Conservation (phyloP, 2,888 invertebrate species). For the Catocala fraxini region DNA sequence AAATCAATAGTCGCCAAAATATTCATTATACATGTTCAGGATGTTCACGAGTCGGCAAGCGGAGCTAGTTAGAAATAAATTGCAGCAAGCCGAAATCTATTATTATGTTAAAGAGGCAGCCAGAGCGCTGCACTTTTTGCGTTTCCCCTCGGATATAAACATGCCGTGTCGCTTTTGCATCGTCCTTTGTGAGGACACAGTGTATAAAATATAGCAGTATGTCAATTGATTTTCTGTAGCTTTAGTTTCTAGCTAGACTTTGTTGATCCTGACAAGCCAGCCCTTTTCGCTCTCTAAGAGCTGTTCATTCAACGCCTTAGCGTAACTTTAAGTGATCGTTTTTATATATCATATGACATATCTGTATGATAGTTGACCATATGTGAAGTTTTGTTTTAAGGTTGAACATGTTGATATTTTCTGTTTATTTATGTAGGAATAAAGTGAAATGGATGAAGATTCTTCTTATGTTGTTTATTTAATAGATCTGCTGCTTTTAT, state of each 20-base stretch:
- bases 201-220: slow-evolving; percentile 33
- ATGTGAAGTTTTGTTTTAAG: slow-evolving; percentile 44
- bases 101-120: slow-evolving; percentile 81
- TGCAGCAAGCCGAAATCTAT: slow-evolving; percentile 73
- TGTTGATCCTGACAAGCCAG: slow-evolving; percentile 76
- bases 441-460: slow-evolving; percentile 59
- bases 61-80: slow-evolving; percentile 71
- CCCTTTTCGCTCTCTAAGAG: slow-evolving; percentile 67
- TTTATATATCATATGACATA: slow-evolving; percentile 24
- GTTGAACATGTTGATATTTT: slow-evolving; percentile 36
- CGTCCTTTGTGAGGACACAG: slow-evolving; percentile 52
- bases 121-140: slow-evolving; percentile 73
- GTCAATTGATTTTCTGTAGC: background rate
- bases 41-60: slow-evolving; percentile 43
- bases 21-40: slow-evolving; percentile 19
- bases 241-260: slow-evolving; percentile 68
- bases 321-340: slow-evolving; percentile 29
- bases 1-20: slow-evolving; percentile 35
- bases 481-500: no score
- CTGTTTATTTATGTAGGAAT: slow-evolving; percentile 76
- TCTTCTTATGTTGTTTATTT: background rate
- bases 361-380: slow-evolving; percentile 36
- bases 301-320: slow-evolving; percentile 16
- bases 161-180: slow-evolving; percentile 69
- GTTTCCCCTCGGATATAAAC: slow-evolving; percentile 71